A percentile compares a stretch with the other conserved stretches of the same genome.
phyloP scores from a whole-genome alignment of 2,113 vertebrate species.

The Cyrtonyx montezumae region DNA sequence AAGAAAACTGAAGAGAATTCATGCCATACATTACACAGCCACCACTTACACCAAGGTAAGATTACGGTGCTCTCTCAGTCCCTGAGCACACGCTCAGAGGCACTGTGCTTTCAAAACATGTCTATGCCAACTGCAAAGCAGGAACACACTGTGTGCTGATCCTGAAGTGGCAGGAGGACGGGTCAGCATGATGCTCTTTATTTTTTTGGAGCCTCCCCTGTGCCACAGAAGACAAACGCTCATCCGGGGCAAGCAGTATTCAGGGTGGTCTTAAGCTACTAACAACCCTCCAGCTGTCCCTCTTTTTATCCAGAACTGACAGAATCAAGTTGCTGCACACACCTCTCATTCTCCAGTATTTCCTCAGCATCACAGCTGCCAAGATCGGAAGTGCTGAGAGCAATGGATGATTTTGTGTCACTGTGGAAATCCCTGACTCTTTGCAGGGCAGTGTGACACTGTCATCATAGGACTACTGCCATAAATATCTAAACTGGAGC shows the following conservation, averaged over 20 bases:
- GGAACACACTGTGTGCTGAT: not conserved
- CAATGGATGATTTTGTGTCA: not conserved
- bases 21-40: not conserved
- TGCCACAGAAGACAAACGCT: not conserved
- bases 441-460: not conserved
- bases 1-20: not conserved
- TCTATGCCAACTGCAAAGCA: not conserved
- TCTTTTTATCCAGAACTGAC: not conserved
- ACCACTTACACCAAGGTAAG: not conserved
- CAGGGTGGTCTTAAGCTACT: not conserved
- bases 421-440: not conserved
- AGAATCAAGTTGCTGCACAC: not conserved
- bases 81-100: not conserved
- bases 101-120: not conserved
- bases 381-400: not conserved
- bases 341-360: accelerated
- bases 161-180: not conserved
- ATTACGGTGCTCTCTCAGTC: not conserved
- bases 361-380: not conserved
- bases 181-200: accelerated
- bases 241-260: not conserved
- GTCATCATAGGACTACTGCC: not conserved
- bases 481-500: not conserved
- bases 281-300: not conserved
- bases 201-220: not conserved